phyloP scores from a whole-genome alignment of 2,113 vertebrate species.

The Hippocampus guttulatus region DNA sequence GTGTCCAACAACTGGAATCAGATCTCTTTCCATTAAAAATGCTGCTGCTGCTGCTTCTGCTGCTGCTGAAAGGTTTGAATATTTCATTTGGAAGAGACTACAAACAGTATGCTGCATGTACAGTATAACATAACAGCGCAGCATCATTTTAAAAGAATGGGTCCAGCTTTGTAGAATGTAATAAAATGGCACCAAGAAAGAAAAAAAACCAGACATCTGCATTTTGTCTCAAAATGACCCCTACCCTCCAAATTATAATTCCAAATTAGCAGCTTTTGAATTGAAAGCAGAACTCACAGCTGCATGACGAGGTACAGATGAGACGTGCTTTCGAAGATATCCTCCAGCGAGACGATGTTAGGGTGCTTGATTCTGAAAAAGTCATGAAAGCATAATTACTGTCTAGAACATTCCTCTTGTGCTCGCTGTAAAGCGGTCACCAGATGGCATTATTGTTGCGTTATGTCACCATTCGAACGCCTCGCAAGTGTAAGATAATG shows the following conservation, averaged over 20 bases:
- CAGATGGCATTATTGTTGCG: constrained; percentile 55
- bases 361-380: constrained; percentile 88
- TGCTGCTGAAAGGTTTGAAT: background rate
- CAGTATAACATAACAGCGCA: background rate
- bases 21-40: background rate
- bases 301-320: constrained; percentile 99
- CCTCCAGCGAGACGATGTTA: constrained; percentile 94
- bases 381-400: constrained; percentile 5
- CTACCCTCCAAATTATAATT: background rate
- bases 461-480: constrained; percentile 17
- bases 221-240: background rate
- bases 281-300: constrained; percentile 80
- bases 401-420: background rate
- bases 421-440: constrained; percentile 26
- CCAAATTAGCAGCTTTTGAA: background rate
- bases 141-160: background rate
- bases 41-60: background rate
- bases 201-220: background rate
- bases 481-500: background rate
- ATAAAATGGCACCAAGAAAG: background rate
- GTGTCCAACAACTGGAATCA: background rate
- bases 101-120: background rate
- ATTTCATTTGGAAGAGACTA: background rate
- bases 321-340: constrained; percentile 93
- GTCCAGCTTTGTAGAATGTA: background rate